Base-by-base conservation (phyloP, 35 echinoderm and acorn worm genomes). In the Strongylocentrotus purpuratus region DNA sequence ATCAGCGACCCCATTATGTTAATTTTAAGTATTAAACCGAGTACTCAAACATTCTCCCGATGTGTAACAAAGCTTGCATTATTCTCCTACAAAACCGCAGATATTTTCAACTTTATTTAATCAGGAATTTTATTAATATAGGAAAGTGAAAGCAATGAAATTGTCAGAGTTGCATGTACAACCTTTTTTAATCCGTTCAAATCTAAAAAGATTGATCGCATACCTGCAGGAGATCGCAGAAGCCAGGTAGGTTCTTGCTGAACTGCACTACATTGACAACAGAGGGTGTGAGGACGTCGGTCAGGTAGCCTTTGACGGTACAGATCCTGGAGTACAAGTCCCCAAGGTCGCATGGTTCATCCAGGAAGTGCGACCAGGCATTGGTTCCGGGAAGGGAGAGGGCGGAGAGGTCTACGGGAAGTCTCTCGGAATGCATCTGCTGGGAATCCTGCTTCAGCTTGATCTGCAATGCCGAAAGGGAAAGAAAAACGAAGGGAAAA, bases 221-320 rank as follows among this genome's bases (percentile, higher is more conserved):
- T 94, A 99, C 98, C 95, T 99, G 98, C 48, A 91, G 95, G 9
- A 99, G 95, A 33, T 97, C 96, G 55, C 95, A 97, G 85, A 99
- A 99, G 45, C 98, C 98, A 41, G 96, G 97, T 11, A 99, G 85
- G 87, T 95, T 97, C 94, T 99, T 99, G 97, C 97, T 97, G 93
- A 97, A 99, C 94, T 99, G 96, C 9, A 99, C 98, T 17, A 99
- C 95, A 48, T 95, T 97, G 46, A 97, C 96, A 31, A 99, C 96
- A 0, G 97, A 96, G 17, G 98, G 98, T 4, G 98, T 97, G 28
- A 99, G 94, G 9, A 99, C 95, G 20, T 99, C 98, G 15, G 98
- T 96, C 31, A 97, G 96, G 90, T 97, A 99, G 1, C 95, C 95
- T 61, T 97, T 97, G 61, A 99, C 96, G 6, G 95, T 94, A 61